Evolutionary conservation across 2,888 invertebrate species (phyloP).

Genomic region (Bursaphelenchus okinawaensis): DNA sequence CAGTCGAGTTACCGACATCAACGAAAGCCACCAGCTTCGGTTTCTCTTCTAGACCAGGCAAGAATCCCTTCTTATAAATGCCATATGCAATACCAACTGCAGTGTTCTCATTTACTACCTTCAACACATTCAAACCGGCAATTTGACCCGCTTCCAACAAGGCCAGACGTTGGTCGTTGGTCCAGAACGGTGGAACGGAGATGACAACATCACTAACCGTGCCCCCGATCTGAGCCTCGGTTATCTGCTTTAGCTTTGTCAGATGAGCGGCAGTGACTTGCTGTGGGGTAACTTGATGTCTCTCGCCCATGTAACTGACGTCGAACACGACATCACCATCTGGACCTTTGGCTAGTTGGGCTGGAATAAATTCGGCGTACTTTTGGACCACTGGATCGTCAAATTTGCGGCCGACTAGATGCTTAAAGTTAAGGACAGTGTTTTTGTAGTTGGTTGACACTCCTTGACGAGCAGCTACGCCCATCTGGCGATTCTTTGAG

Average conservation of each 20-base stretch:
- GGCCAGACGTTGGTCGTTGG: conserved; percentile 86
- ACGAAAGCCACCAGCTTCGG: conserved; percentile 89
- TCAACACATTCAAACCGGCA: conserved; percentile 85
- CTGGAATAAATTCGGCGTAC: conserved; percentile 76
- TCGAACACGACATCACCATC: conserved; percentile 80
- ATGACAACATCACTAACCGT: conserved; percentile 64
- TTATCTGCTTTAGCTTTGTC: conserved; percentile 87
- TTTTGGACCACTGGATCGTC: conserved; percentile 78
- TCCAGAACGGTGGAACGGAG: conserved; percentile 78
- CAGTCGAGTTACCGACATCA: conserved; percentile 86
- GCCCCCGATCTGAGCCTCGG: conserved; percentile 73
- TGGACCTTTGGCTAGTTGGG: conserved; percentile 70
- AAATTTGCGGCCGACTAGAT: conserved; percentile 81
- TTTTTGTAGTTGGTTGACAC: conserved; percentile 94
- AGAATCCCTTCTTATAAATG: conserved; percentile 86
- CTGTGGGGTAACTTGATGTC: conserved; percentile 76
- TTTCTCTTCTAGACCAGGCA: conserved; percentile 80
- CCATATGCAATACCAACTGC: conserved; percentile 90
- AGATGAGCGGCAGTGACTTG: conserved; percentile 93
- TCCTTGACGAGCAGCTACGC: conserved; percentile 92
- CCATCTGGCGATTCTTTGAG: conserved; percentile 82
- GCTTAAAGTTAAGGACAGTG: conserved; percentile 87
- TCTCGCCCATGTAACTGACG: conserved; percentile 78
- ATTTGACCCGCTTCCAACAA: conserved; percentile 84
- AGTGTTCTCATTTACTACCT: conserved; percentile 92